phyloP scores from a whole-genome alignment of 2,113 vertebrate genomes.

The Brevimyrus niger region DNA sequence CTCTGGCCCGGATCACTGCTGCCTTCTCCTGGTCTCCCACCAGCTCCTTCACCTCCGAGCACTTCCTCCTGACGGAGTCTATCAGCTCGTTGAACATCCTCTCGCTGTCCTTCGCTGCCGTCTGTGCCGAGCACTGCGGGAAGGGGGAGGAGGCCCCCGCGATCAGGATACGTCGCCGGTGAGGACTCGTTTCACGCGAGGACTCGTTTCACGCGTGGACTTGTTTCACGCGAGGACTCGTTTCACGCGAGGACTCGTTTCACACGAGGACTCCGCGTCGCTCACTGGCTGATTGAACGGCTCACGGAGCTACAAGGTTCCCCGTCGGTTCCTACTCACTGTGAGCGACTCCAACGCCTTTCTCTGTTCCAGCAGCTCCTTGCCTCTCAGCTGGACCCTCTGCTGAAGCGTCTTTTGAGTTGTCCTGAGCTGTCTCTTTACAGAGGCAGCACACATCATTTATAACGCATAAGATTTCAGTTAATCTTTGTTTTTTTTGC shows the following conservation, averaged over 20 bases:
- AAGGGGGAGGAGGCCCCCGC: too few species aligned
- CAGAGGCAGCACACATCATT: neutral
- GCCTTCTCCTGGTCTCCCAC: conserved; percentile 6
- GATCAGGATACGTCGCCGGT: neutral
- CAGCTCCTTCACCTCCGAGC: conserved; percentile 16
- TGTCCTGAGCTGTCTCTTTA: neutral
- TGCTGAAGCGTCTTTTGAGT: neutral
- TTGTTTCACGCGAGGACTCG: neutral
- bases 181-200: neutral
- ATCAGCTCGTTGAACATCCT: conserved; percentile 16
- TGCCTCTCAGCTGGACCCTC: neutral
- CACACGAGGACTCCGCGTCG: neutral
- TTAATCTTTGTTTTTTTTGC: neutral
- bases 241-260: neutral
- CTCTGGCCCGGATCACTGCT: neutral
- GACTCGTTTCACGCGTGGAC: too few species aligned
- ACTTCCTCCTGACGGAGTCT: neutral
- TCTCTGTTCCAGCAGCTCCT: neutral
- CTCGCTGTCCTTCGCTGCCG: conserved; percentile 13
- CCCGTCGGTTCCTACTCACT: neutral
- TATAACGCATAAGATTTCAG: neutral
- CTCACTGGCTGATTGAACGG: neutral
- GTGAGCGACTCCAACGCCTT: neutral
- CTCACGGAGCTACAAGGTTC: too few species aligned
- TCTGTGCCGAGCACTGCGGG: conserved; percentile 1